Conservation (phyloP, 2,888 invertebrate species). For the Chloroclystis v-ata region DNA sequence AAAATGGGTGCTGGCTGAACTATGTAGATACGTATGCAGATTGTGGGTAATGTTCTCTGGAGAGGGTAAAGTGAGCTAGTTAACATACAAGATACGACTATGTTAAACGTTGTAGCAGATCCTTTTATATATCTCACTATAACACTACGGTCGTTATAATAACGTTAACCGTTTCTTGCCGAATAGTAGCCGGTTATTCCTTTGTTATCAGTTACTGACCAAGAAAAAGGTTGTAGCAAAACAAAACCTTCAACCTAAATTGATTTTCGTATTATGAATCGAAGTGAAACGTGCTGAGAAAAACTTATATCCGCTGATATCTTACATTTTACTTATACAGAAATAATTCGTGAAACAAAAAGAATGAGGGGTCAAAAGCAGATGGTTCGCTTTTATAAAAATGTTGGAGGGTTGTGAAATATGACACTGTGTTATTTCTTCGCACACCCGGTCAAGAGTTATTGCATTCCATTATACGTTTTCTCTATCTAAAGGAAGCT, state of each 20-base stretch:
- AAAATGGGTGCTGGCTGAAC: conserved; percentile 34
- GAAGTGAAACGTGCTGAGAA: conserved; percentile 45
- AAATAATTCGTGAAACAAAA: conserved; percentile 76
- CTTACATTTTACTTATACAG: conserved; percentile 68
- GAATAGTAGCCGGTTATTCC: no score
- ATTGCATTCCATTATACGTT: conserved; percentile 78
- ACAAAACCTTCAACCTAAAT: conserved; percentile 2
- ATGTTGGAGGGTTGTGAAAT: conserved; percentile 78
- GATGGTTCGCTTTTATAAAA: conserved; percentile 78
- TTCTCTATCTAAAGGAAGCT: conserved; percentile 77
- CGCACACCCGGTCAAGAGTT: conserved; percentile 79
- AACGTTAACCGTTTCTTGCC: no score
- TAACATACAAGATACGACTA: conserved; percentile 37
- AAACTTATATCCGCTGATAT: conserved; percentile 47
- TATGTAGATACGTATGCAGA: conserved; percentile 42
- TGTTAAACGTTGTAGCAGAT: conserved; percentile 31
- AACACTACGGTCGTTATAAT: not conserved
- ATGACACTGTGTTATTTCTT: conserved; percentile 78
- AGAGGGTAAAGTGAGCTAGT: conserved; percentile 32
- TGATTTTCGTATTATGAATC: conserved; percentile 28
- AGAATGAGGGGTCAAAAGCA: conserved; percentile 78
- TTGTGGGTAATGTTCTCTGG: conserved; percentile 33
- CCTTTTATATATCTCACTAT: not conserved
- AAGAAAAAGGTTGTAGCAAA: not conserved
- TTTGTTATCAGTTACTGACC: not conserved